Conservation (phyloP, 2,888 invertebrate genomes). For the Tipula unca region DNA sequence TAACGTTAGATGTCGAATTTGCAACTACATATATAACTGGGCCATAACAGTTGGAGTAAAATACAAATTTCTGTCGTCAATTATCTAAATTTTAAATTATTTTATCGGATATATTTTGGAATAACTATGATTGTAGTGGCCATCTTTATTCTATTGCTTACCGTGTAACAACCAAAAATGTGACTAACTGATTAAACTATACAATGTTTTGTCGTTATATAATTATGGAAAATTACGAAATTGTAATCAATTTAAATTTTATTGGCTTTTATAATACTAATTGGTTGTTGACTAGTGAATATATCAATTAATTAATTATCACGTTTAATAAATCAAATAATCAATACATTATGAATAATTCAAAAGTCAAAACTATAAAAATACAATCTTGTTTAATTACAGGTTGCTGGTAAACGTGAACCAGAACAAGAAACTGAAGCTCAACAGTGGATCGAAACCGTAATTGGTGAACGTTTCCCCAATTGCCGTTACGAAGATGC, state of each 20-base stretch:
- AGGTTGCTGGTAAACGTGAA: constrained; percentile 76
- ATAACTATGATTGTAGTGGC: no score
- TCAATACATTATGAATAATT: not conserved
- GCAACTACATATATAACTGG: no score
- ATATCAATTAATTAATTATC: not conserved
- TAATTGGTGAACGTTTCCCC: constrained; percentile 66
- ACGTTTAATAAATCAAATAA: not conserved
- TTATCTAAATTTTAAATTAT: no score
- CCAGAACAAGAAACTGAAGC: constrained; percentile 72
- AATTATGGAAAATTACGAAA: not conserved
- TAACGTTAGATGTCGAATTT: no score
- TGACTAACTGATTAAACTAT: no score
- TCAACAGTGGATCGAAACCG: constrained; percentile 76
- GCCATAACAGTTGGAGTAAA: no score
- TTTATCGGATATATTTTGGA: no score
- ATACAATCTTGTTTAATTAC: constrained; percentile 29
- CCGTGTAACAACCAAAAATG: no score
- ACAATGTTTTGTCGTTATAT: not conserved
- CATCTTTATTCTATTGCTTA: no score
- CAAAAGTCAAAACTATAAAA: not conserved
- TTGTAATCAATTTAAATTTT: not conserved
- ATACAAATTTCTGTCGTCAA: no score
- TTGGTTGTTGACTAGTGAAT: not conserved
- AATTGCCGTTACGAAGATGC: constrained; percentile 66
- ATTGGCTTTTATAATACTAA: not conserved